These are phyloP conservation scores for Ispidina lecontei DNA, from an alignment of 2,797 vertebrate genomes.

Conservation along the genomic window DNA sequence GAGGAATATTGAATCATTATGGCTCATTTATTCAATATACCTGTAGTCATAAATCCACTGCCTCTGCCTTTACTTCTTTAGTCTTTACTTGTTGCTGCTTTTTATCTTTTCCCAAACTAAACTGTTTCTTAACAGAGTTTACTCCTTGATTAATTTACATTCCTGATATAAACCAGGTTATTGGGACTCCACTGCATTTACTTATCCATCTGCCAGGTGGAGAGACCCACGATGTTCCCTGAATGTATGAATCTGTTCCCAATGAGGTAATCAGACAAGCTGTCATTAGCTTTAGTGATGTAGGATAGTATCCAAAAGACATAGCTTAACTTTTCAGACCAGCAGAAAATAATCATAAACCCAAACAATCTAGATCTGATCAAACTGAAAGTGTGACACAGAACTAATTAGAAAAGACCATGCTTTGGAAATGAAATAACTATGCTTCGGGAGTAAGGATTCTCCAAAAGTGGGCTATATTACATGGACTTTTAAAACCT, in stretches of 20 bases:
- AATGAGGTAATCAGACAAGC: neutral
- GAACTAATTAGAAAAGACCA: neutral
- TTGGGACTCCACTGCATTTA: neutral
- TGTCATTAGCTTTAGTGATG: neutral
- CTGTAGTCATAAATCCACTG: neutral
- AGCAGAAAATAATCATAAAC: neutral
- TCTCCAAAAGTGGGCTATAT: neutral
- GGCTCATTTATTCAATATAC: slow-evolving; percentile 3
- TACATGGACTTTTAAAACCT: neutral
- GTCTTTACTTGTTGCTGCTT: neutral
- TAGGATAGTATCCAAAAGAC: neutral
- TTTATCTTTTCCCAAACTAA: neutral
- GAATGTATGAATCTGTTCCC: neutral
- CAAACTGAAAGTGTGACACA: neutral
- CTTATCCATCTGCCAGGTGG: neutral
- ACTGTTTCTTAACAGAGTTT: neutral
- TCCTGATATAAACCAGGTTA: neutral
- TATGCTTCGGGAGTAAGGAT: neutral
- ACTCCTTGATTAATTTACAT: neutral
- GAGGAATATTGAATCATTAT: neutral
- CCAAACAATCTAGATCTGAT: neutral
- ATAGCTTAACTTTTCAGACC: neutral
- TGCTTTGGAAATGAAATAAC: neutral
- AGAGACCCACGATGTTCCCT: neutral
- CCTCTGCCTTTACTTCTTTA: neutral